Evolutionary conservation across 2,888 invertebrate species (phyloP), one percentile per base, ranked within the genome.

Genomic region (Melinaea menophilus): DNA sequence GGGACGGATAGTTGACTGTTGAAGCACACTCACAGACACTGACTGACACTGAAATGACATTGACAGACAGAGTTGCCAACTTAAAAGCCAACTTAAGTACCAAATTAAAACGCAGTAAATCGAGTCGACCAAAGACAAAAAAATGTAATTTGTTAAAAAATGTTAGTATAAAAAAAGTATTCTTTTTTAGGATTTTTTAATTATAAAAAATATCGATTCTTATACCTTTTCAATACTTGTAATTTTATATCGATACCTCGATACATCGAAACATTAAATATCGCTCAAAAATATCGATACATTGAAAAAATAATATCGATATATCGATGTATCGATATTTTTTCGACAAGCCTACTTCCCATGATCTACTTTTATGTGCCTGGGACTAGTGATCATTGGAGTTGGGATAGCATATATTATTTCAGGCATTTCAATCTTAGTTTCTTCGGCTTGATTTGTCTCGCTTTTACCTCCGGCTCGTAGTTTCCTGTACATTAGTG

Each of bases 251-350:
- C 57, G 45, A 57, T 57, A 57, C 46, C 11, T 56, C 56, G 56
- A 55, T 58, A 45, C 33, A 61, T 61, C 61, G 55, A 55, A 60
- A 55, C 41, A 60, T 55, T 55, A 60, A 60, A 60, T 60, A 22
- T 22, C 22, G 22, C 22, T 22, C 22, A 22, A 22, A 22, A 22
- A 22, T 22, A 22, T 22, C 22, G 45, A 55, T 60, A 60, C 41
- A 60, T 58, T 47, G 34, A 58, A 58, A 47, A 58, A 58, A 48
- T 48, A 34, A 58, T 58, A 58, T 58, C 48, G 34, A 58, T 48
- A 34, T 58, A n/a, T n/a, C 34, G 58, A 58, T 58, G 13, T 58
- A 58, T 58, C 48, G 34, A 58, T 48, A 34, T 58, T 47, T 58
- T 47, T 48, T 58, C 48, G 33, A 58, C 48, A 12, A 48, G 47